Evolutionary conservation across 2,797 vertebrate species (phyloP).

Genomic region (Myotis vivesi): DNA sequence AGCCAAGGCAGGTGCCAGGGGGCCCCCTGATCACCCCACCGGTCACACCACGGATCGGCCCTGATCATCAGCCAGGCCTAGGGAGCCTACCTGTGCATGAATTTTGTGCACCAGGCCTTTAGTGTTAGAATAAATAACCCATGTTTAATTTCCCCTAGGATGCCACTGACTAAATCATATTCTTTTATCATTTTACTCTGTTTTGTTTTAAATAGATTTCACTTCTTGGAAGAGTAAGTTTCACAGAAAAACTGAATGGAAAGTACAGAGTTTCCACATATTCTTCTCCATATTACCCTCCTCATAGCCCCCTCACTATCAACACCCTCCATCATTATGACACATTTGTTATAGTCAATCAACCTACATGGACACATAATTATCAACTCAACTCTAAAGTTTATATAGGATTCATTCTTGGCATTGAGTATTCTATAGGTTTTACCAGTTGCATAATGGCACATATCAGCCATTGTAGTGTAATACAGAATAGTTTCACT

Average conservation of each 20-base stretch:
- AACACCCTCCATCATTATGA: background rate
- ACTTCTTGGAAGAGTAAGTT: background rate
- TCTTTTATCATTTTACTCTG: background rate
- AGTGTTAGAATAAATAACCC: background rate
- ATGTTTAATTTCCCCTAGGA: background rate
- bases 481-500: background rate
- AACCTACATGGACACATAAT: background rate
- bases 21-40: too few relatives aligned
- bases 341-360: background rate
- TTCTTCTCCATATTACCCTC: background rate
- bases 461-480: background rate
- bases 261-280: background rate
- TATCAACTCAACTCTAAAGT: background rate
- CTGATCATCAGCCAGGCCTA: too few relatives aligned
- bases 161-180: background rate
- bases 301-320: background rate
- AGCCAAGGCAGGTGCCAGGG: too few relatives aligned
- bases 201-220: background rate
- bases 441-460: background rate
- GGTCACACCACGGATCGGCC: too few relatives aligned
- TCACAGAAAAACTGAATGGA: background rate
- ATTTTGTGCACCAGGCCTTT: too few relatives aligned
- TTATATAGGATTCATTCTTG: background rate
- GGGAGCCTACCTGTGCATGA: too few relatives aligned
- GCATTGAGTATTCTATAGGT: background rate